phyloP scores from a whole-genome alignment of 2,797 vertebrate genomes.

The Atherinosoma microstoma region DNA sequence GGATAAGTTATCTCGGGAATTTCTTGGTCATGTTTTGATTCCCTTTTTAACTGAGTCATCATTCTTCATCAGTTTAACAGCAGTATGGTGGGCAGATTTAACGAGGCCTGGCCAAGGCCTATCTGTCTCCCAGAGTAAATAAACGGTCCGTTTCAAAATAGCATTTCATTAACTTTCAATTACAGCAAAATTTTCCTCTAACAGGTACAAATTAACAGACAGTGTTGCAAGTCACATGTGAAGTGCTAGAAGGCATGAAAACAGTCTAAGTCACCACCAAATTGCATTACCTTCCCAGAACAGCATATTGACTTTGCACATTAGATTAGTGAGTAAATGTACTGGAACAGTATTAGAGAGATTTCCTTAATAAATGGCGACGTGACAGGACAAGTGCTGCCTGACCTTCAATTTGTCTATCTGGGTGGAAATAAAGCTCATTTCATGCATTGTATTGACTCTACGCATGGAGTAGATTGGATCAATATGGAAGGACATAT shows the following conservation, averaged over 20 bases:
- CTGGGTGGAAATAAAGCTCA: constrained; percentile 45
- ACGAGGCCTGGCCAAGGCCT: constrained; percentile 44
- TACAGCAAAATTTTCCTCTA: constrained; percentile 48
- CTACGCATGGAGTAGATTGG: constrained; percentile 39
- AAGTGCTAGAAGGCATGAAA: constrained; percentile 36
- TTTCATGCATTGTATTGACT: constrained; percentile 47
- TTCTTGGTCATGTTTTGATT: constrained; percentile 53
- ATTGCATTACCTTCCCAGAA: constrained; percentile 65
- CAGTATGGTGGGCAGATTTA: constrained; percentile 47
- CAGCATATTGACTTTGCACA: constrained; percentile 73
- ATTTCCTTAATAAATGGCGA: constrained; percentile 64
- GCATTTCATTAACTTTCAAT: constrained; percentile 58
- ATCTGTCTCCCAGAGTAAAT: constrained; percentile 73
- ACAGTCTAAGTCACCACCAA: constrained; percentile 49
- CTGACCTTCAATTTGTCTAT: constrained; percentile 59
- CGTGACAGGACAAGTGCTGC: constrained; percentile 46
- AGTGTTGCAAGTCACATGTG: constrained; percentile 30
- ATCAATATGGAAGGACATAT: constrained; percentile 41
- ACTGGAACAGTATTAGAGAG: constrained; percentile 56
- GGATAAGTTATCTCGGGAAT: constrained; percentile 19
- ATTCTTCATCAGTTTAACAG: constrained; percentile 59
- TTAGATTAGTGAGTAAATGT: constrained; percentile 72
- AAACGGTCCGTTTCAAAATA: constrained; percentile 59
- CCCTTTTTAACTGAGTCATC: constrained; percentile 69
- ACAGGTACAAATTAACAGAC: constrained; percentile 49